Evolutionary conservation across 2,888 invertebrate genomes (phyloP).

Genomic region (Pherbina coryleti): DNA sequence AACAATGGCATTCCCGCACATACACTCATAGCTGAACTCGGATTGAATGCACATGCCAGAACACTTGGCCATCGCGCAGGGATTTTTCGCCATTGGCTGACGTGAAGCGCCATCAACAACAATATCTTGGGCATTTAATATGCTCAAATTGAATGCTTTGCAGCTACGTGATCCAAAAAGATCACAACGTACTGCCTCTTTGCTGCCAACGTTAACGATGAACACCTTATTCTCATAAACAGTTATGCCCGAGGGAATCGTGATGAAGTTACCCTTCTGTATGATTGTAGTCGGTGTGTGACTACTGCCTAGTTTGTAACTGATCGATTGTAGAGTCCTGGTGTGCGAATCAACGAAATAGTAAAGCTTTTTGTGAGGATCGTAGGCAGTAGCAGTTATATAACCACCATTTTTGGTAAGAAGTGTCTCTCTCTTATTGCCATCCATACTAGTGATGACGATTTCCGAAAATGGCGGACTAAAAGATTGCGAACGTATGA

Average conservation of each 20-base stretch:
- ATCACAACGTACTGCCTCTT: constrained; percentile 74
- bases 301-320: constrained; percentile 70
- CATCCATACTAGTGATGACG: constrained; percentile 73
- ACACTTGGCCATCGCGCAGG: constrained; percentile 73
- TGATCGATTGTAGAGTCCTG: constrained; percentile 71
- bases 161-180: constrained; percentile 72
- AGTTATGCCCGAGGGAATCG: constrained; percentile 76
- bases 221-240: constrained; percentile 84
- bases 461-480: constrained; percentile 70
- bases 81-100: constrained; percentile 71
- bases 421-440: constrained; percentile 70
- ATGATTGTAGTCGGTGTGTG: constrained; percentile 68
- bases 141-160: constrained; percentile 68
- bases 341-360: constrained; percentile 82
- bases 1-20: constrained; percentile 71
- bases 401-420: constrained; percentile 59
- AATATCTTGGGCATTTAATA: constrained; percentile 71
- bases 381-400: constrained; percentile 70
- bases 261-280: constrained; percentile 69
- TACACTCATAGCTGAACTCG: constrained; percentile 70
- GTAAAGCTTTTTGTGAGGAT: constrained; percentile 74
- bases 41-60: constrained; percentile 75
- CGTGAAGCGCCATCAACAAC: constrained; percentile 72
- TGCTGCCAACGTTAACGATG: constrained; percentile 74
- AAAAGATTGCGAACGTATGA: constrained; percentile 69